Percentiles rank a stretch among this genome's conserved stretches.
phyloP scores from a whole-genome alignment of 2,888 invertebrate genomes.

The Lathronympha strigana region DNA sequence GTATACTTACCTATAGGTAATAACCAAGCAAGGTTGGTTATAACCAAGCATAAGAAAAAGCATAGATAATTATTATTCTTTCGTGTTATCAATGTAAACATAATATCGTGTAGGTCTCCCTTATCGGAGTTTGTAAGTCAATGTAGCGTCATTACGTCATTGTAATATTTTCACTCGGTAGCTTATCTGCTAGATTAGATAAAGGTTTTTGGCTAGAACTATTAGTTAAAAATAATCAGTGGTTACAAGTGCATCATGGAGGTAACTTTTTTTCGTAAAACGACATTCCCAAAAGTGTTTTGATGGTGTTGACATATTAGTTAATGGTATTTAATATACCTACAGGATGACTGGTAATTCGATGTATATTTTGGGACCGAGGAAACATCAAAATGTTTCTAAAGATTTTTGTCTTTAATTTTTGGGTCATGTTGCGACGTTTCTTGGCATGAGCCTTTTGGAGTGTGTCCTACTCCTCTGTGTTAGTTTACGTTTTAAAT shows the following conservation, averaged over 20 bases:
- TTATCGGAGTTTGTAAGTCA: slow-evolving; percentile 34
- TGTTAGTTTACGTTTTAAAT: too few species aligned
- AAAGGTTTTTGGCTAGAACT: slow-evolving; percentile 20
- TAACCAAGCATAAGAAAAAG: background rate
- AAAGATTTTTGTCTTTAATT: too few species aligned
- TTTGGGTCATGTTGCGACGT: too few species aligned
- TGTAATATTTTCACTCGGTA: slow-evolving; percentile 24
- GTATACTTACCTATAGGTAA: too few species aligned
- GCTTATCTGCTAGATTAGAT: slow-evolving; percentile 50
- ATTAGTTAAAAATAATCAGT: slow-evolving; percentile 44
- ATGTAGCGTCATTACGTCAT: slow-evolving; percentile 13
- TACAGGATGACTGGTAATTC: too few species aligned
- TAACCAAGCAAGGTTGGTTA: too few species aligned
- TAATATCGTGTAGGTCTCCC: slow-evolving; percentile 1
- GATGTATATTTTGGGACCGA: too few species aligned
- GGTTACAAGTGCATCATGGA: slow-evolving; percentile 48
- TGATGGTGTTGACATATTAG: too few species aligned
- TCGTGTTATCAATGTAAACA: background rate
- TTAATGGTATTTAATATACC: too few species aligned
- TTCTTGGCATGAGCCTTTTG: too few species aligned
- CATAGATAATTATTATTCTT: background rate
- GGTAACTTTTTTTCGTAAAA: slow-evolving; percentile 41
- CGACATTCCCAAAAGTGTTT: background rate
- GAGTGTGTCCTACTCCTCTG: too few species aligned
- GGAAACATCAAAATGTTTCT: too few species aligned